Base-by-base conservation (phyloP, 2,113 vertebrate species). In the Ophthalmolycus amberensis region DNA sequence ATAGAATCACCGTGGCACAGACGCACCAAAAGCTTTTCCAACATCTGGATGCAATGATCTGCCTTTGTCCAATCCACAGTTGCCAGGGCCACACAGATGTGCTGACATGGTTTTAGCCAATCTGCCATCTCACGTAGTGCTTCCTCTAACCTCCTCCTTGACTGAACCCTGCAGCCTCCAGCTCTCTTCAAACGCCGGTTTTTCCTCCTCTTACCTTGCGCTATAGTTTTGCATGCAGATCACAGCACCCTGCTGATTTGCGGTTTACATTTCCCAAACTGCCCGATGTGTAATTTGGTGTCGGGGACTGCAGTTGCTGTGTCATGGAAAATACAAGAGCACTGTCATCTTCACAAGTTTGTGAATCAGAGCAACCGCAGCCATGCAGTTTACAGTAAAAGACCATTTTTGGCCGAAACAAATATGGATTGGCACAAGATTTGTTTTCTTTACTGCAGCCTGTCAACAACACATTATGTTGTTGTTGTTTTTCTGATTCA, bases 51-150 rank as follows among this genome's bases (percentile, higher is more conserved):
- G 63, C 80, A 91, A 85, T 85, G 80, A 88, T 42, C 80, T 46
- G 76, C 80, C 52, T 89, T 75, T 81, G 75, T 89, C 80, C 76
- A 37, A 75, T 71, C 50, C 64, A 9, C 71, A 6, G 54, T 75
- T 85, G 78, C 87, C 90, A 89, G 83, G 87, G 77, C 90, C 90
- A 92, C 86, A 91, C 91, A 91, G 86, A 92, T 92, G 88, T 88
- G 85, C 90, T 89, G 90, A 90, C 89, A 80, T 54, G 66, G 88
- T 78, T 79, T 79, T 65, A 71, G 68, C 87, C 88, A 87, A 84
- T 86, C 83, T 86, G 88, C 84, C 85, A 84, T 89, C 84, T 86
- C 85, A 73, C 75, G 27, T 75, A 80, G 52, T 56, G 79, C 87
- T 70, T 80, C 71, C 65, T 83, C 27, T 77, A 84, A 85, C 73